Base-by-base conservation (phyloP, 2,888 invertebrate genomes). In the Thereva unica region DNA sequence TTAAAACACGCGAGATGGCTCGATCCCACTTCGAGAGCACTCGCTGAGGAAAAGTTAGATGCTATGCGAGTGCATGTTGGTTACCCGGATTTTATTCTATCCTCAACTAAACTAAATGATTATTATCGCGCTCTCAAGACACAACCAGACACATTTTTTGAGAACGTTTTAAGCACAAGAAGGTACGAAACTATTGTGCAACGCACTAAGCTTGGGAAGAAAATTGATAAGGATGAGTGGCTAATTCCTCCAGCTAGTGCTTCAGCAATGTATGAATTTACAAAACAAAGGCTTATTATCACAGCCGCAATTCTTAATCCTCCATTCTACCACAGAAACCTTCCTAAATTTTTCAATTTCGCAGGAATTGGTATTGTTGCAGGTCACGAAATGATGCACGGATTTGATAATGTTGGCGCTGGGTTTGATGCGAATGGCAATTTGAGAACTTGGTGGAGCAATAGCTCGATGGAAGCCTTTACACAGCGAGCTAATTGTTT, bases 21-120 rank as follows among this genome's bases (percentile, higher is more conserved):
- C 94, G 95, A 97, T 75, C 82, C 85, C 2, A 89, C 92, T 75
- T 97, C 97, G 0, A 85, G 90, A 69, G 81, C 84, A 37, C 86
- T 92, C 4, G 96, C 96, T 0, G 87, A 90, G 71, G 87, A 88
- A 5, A 97, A 97, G 78, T 95, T 94, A 0, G 90, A 94, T 76
- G 90, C 93, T 2, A 95, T 95, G 67, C 89, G 91, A 45, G 92
- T 95, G 75, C 93, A 94, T 90, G 96, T 97, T 72, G 89, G 95
- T 47, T 97, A 93, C 78, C 96, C 96, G 0, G 91, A 96, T 75
- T 96, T 92, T 75, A 93, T 97, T 64, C 83, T 93, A 34, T 85
- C 92, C 72, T 85, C 89, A 6, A 83, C 82, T 0, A 87, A 91
- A 72, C 81, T 97, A 68, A 92, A 97, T 77, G 88, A 90, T 63